Percentiles rank a stretch among this genome's conserved stretches.
Conservation (phyloP, 2,888 invertebrate genomes). For the Eupithecia centaureata region DNA sequence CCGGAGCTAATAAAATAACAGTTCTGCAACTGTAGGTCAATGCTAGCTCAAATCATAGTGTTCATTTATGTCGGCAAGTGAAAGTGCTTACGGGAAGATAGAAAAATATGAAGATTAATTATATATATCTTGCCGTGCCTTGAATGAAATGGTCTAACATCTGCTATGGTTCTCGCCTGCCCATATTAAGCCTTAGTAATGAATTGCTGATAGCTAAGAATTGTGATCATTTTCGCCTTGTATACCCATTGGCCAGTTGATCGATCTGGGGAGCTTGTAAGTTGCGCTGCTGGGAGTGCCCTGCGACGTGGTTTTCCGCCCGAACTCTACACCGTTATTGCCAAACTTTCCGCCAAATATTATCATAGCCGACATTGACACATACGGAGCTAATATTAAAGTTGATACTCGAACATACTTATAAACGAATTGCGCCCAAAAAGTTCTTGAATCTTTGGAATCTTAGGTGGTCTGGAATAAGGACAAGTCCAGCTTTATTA, state of each 20-base stretch:
- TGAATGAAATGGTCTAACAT: not conserved
- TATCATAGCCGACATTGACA: conserved; percentile 56
- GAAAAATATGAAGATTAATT: too few species aligned
- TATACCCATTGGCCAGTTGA: not conserved
- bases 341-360: conserved; percentile 58
- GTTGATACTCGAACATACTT: conserved; percentile 24
- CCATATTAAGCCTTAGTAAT: not conserved
- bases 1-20: not conserved
- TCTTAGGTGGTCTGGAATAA: conserved; percentile 15
- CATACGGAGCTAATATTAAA: conserved; percentile 49
- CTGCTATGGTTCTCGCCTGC: not conserved
- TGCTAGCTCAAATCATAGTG: not conserved
- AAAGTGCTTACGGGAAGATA: not conserved
- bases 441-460: conserved; percentile 12
- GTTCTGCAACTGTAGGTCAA: conserved; percentile 5
- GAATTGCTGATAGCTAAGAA: not conserved
- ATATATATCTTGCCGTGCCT: not conserved
- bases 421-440: conserved; percentile 26
- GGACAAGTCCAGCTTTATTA: conserved; percentile 30
- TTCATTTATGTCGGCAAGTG: not conserved
- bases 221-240: not conserved
- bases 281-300: not conserved
- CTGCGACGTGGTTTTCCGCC: not conserved
- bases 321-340: conserved; percentile 51
- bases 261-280: not conserved